Conservation (phyloP, 1,140 invertebrate genomes). For the Nylanderia fulva region DNA sequence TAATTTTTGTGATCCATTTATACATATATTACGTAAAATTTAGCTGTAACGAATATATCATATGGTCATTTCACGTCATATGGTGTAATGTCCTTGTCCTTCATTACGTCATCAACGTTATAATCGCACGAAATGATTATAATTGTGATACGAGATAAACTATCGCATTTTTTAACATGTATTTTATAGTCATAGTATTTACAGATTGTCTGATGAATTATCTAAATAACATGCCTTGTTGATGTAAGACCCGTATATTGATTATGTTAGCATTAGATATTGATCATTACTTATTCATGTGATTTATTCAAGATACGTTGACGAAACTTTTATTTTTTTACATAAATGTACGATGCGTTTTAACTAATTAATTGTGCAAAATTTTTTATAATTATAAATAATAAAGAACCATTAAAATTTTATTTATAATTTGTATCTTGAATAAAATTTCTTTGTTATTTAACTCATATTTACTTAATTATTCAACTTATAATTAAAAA, state of each 20-base stretch:
- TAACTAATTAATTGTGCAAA: not conserved
- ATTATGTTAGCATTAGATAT: not conserved
- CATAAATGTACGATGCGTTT: not conserved
- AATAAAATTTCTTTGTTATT: no score
- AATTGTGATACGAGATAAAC: conserved; percentile 1
- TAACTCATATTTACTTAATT: no score
- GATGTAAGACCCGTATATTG: not conserved
- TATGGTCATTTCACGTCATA: not conserved
- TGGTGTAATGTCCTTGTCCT: not conserved
- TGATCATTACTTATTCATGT: not conserved
- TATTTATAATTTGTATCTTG: not conserved
- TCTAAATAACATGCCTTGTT: no score
- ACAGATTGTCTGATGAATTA: not conserved
- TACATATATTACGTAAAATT: not conserved
- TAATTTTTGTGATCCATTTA: not conserved
- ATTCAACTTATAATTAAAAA: no score
- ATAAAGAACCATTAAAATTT: not conserved
- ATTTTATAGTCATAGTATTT: not conserved
- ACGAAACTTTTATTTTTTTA: not conserved
- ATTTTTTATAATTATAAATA: not conserved
- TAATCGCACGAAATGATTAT: not conserved
- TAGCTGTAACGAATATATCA: not conserved
- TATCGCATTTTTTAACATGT: not conserved
- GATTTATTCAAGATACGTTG: not conserved
- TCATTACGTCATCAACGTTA: conserved; percentile 1